Evolutionary conservation across 2,797 vertebrate genomes (phyloP).

Genomic region (Dicrostonyx torquatus): DNA sequence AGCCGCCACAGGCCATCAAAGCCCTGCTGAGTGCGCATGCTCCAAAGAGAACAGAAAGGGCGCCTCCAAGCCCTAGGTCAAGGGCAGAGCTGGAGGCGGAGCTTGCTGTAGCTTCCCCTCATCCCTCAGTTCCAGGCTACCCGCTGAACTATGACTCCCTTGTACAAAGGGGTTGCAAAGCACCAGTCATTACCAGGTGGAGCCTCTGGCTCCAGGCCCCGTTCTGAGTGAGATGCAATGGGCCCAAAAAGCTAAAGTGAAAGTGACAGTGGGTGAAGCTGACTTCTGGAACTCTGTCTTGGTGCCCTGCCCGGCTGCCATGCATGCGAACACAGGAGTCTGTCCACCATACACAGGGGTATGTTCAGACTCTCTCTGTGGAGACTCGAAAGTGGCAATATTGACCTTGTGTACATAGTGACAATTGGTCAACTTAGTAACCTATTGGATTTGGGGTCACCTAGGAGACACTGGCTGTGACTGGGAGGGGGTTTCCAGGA

Average conservation of each 20-base stretch:
- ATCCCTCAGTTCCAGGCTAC: background rate
- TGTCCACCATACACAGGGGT: too few relatives aligned
- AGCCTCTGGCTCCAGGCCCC: background rate
- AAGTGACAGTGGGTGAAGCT: fast-evolving
- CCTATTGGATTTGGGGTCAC: background rate
- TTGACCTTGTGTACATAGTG: background rate
- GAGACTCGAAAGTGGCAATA: background rate
- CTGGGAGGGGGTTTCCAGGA: background rate
- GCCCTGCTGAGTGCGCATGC: background rate
- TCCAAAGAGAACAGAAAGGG: background rate
- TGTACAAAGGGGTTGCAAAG: background rate
- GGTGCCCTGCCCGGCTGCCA: background rate
- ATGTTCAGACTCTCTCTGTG: background rate
- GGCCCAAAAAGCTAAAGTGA: background rate
- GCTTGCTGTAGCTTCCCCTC: background rate
- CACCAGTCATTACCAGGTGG: background rate
- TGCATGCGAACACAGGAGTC: background rate
- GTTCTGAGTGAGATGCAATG: background rate
- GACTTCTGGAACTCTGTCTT: background rate
- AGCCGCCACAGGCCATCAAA: background rate
- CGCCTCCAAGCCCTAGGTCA: background rate
- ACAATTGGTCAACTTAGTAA: background rate
- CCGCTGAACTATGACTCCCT: background rate
- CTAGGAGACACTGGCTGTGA: background rate
- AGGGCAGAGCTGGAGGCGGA: background rate